These are phyloP conservation scores for Trinorchestia longiramus DNA, from an alignment of 1,140 invertebrate species.

Conservation along the genomic window DNA sequence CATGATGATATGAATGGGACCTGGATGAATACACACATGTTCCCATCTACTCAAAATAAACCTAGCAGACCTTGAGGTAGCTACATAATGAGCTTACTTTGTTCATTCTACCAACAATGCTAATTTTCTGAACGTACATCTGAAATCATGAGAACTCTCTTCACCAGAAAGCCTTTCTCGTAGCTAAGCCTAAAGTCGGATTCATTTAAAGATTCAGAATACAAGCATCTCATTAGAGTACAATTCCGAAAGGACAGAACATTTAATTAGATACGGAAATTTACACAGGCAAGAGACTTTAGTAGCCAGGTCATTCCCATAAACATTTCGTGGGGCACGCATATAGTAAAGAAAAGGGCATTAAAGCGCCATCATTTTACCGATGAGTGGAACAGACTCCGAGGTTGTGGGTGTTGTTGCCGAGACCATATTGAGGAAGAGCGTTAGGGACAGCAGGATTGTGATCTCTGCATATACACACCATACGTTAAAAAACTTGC, in stretches of 20 bases:
- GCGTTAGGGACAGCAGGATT: constrained; percentile 88
- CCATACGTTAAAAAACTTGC: not conserved
- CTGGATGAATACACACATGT: not conserved
- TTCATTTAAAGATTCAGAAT: constrained; percentile 12
- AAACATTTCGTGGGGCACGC: not conserved
- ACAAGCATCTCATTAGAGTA: constrained; percentile 8
- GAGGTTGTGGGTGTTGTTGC: constrained; percentile 87
- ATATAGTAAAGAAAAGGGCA: not conserved
- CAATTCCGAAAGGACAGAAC: constrained; percentile 17
- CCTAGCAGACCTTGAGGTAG: not conserved
- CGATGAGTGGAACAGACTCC: constrained; percentile 86
- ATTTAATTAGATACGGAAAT: constrained; percentile 11
- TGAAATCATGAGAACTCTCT: constrained; percentile 7
- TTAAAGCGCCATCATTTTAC: constrained; percentile 71
- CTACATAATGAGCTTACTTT: not conserved
- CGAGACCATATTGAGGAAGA: constrained; percentile 88
- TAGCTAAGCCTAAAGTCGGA: not conserved
- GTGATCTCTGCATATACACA: constrained; percentile 78
- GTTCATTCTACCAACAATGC: not conserved
- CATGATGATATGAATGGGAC: not conserved
- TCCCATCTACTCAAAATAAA: not conserved
- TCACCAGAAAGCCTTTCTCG: constrained; percentile 24
- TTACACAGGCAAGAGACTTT: constrained; percentile 34
- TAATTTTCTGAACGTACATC: not conserved
- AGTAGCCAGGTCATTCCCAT: constrained; percentile 14